phyloP scores from a whole-genome alignment of 2,113 vertebrate species.

The Xiphophorus couchianus region DNA sequence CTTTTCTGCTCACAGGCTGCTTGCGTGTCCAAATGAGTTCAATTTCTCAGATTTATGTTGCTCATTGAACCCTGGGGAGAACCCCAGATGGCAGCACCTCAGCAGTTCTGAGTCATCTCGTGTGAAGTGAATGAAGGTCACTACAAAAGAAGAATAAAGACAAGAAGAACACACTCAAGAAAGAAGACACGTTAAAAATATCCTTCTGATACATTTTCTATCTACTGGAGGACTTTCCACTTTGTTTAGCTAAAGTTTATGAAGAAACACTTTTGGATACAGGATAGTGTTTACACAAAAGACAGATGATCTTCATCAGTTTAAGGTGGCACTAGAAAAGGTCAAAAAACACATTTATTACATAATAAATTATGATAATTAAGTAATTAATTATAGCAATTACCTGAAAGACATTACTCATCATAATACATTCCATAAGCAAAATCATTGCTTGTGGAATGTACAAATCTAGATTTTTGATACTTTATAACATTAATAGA shows the following conservation, averaged over 20 bases:
- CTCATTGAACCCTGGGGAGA: slow-evolving; percentile 49
- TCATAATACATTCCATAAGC: not conserved
- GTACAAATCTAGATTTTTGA: not conserved
- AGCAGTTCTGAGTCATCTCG: slow-evolving; percentile 48
- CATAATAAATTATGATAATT: not conserved
- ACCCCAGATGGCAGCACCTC: slow-evolving; percentile 65
- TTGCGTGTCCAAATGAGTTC: slow-evolving; percentile 15
- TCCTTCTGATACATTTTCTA: not conserved
- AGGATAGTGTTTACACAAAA: slow-evolving; percentile 1
- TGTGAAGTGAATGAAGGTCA: slow-evolving; percentile 47
- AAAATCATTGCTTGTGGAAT: not conserved
- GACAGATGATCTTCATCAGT: slow-evolving; percentile 4
- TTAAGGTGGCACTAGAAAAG: not conserved
- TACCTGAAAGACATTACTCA: not conserved
- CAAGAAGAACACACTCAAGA: slow-evolving; percentile 3
- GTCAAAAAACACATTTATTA: not conserved
- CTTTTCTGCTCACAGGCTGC: not conserved
- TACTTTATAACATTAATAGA: not conserved
- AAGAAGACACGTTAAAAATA: not conserved
- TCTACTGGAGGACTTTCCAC: not conserved
- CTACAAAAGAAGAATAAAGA: slow-evolving; percentile 14
- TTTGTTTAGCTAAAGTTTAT: not conserved
- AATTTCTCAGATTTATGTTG: slow-evolving; percentile 31
- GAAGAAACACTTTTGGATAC: not conserved
- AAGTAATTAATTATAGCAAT: slow-evolving; percentile 17